A percentile compares a stretch with the other conserved stretches of the same genome.
Conservation (phyloP, 2,888 invertebrate genomes). For the Myopa testacea region DNA sequence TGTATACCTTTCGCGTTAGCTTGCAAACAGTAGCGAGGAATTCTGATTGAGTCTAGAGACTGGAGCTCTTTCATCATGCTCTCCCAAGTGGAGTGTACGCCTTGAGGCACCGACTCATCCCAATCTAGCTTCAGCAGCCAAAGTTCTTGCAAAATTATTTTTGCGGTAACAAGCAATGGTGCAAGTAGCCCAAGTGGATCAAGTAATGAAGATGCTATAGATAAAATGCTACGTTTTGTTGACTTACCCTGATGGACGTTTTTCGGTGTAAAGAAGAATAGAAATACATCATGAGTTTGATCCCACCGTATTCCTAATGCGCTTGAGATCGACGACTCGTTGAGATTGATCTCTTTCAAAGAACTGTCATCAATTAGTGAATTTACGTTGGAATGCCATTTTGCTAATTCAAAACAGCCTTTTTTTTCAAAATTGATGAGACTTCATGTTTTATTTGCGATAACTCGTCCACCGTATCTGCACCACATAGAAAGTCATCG, state of each 20-base stretch:
- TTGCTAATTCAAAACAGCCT: constrained; percentile 27
- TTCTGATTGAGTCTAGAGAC: too few relatives aligned
- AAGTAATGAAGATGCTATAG: constrained; percentile 38
- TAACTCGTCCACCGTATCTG: constrained; percentile 22
- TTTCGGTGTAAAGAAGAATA: constrained; percentile 33
- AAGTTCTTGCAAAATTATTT: too few relatives aligned
- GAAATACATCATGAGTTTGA: constrained; percentile 36
- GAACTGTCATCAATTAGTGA: constrained; percentile 20
- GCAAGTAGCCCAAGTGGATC: too few relatives aligned
- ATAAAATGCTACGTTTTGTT: constrained; percentile 14
- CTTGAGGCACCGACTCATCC: too few relatives aligned
- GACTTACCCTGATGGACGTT: not conserved
- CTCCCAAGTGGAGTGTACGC: too few relatives aligned
- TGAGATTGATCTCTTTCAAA: constrained; percentile 11
- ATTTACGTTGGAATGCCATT: constrained; percentile 32
- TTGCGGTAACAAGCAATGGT: too few relatives aligned
- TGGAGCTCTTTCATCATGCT: too few relatives aligned
- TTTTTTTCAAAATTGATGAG: not conserved
- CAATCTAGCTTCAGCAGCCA: too few relatives aligned
- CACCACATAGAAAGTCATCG: constrained; percentile 46
- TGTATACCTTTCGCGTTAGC: too few relatives aligned
- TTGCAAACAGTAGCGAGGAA: too few relatives aligned
- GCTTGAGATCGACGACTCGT: constrained; percentile 1
- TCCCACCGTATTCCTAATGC: constrained; percentile 33
- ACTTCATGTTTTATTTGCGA: constrained; percentile 1